These are phyloP conservation scores for Notodromas monacha DNA, from an alignment of 2,888 invertebrate genomes.

Conservation along the genomic window DNA sequence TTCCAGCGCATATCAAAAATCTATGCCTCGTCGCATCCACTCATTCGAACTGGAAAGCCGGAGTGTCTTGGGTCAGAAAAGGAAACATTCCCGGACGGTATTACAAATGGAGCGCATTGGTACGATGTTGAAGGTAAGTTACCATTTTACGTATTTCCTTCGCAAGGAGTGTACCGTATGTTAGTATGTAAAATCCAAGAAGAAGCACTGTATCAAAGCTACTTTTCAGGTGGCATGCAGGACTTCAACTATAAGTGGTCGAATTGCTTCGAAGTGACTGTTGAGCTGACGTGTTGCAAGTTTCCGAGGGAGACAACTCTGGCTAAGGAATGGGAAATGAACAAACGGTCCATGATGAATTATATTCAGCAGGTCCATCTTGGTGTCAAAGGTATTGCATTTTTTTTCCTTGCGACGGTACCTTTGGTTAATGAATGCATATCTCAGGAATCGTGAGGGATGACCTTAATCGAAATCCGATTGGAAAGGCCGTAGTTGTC, in stretches of 20 bases:
- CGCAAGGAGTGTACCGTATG: background rate
- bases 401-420: conserved; percentile 12
- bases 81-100: background rate
- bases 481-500: conserved; percentile 34
- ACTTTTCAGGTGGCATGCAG: conserved; percentile 92
- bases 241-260: conserved; percentile 86
- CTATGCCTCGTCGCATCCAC: conserved; percentile 57
- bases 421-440: background rate
- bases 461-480: conserved; percentile 42
- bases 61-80: no score
- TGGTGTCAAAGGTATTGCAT: conserved; percentile 52
- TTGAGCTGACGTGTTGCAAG: conserved; percentile 79
- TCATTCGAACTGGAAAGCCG: conserved; percentile 52
- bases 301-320: conserved; percentile 41
- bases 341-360: conserved; percentile 43
- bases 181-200: no score
- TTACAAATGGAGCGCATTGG: conserved; percentile 1
- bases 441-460: background rate
- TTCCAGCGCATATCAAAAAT: conserved; percentile 49
- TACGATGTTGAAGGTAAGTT: background rate
- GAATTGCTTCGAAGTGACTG: conserved; percentile 69
- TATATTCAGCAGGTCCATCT: conserved; percentile 64
- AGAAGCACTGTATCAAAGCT: no score
- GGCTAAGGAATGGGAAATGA: conserved; percentile 51
- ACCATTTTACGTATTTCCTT: background rate